Conservation (phyloP, 2,797 vertebrate genomes). For the Coregonus sp. region DNA sequence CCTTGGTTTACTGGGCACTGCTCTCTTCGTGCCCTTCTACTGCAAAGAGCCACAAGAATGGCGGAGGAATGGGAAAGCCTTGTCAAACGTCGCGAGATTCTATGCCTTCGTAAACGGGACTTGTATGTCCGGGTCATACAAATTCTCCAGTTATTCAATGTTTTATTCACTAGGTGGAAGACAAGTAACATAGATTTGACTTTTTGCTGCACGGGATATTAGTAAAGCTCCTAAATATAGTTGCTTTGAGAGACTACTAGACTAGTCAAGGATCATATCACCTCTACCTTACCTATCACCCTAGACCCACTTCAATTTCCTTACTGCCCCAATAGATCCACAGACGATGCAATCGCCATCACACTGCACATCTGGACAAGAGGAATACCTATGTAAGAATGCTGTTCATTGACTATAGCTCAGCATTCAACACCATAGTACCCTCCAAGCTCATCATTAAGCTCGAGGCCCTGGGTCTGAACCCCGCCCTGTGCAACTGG, state of each 20-base stretch:
- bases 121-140: not conserved
- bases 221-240: not conserved
- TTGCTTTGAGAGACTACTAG: not conserved
- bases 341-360: too few relatives aligned
- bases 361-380: too few relatives aligned
- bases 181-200: not conserved
- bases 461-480: too few relatives aligned
- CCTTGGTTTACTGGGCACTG: constrained; percentile 43
- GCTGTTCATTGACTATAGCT: too few relatives aligned
- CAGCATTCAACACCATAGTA: too few relatives aligned
- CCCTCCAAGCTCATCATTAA: too few relatives aligned
- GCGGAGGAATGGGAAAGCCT: constrained; percentile 36
- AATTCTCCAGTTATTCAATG: not conserved
- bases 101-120: not conserved
- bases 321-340: too few relatives aligned
- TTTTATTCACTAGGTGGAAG: constrained; percentile 19
- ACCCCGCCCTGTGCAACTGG: too few relatives aligned
- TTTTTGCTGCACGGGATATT: not conserved
- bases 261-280: too few relatives aligned
- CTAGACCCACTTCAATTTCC: too few relatives aligned
- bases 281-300: too few relatives aligned
- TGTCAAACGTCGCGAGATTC: constrained; percentile 69
- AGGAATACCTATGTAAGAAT: too few relatives aligned
- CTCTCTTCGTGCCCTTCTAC: constrained; percentile 80
- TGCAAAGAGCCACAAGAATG: constrained; percentile 66